Evolutionary conservation across 2,888 invertebrate species (phyloP).

Genomic region (Lasioglossum lativentre): DNA sequence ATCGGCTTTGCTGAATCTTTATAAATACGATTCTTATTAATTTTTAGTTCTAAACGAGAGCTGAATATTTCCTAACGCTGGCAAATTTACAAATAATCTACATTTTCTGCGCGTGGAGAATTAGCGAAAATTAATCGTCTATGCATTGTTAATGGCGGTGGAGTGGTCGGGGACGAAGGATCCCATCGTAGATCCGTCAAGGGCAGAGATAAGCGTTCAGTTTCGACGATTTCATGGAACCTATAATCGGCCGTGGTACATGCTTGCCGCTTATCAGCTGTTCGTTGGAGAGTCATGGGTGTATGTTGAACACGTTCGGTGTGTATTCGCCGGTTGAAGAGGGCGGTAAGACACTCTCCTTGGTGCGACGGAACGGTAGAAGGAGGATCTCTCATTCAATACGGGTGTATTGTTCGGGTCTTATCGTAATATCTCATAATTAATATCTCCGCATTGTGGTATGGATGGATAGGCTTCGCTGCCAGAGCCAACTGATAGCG

Average conservation of each 20-base stretch:
- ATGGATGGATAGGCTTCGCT: constrained; percentile 84
- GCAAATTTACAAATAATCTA: too few species aligned
- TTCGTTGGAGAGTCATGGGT: constrained; percentile 27
- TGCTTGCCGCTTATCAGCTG: constrained; percentile 58
- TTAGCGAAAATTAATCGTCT: neutral
- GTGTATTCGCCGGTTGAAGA: constrained; percentile 55
- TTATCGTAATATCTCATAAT: constrained; percentile 85
- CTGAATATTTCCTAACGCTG: too few species aligned
- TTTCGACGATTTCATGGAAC: constrained; percentile 54
- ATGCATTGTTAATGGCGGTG: neutral
- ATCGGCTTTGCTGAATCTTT: too few species aligned
- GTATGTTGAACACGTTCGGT: constrained; percentile 56
- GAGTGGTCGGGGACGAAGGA: neutral
- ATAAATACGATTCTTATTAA: too few species aligned
- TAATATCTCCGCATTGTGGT: constrained; percentile 85
- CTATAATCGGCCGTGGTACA: constrained; percentile 57
- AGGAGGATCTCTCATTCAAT: constrained; percentile 82
- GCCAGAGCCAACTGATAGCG: constrained; percentile 83
- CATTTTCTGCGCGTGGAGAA: neutral
- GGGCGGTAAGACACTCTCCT: constrained; percentile 74
- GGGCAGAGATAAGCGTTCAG: constrained; percentile 44
- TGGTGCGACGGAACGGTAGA: constrained; percentile 59
- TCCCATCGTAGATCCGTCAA: constrained; percentile 22
- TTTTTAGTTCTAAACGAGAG: too few species aligned
- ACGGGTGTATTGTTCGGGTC: constrained; percentile 84